Percentiles rank a stretch among this genome's conserved stretches.
phyloP scores from a whole-genome alignment of 2,113 vertebrate genomes.

The Rhinichthys klamathensis region DNA sequence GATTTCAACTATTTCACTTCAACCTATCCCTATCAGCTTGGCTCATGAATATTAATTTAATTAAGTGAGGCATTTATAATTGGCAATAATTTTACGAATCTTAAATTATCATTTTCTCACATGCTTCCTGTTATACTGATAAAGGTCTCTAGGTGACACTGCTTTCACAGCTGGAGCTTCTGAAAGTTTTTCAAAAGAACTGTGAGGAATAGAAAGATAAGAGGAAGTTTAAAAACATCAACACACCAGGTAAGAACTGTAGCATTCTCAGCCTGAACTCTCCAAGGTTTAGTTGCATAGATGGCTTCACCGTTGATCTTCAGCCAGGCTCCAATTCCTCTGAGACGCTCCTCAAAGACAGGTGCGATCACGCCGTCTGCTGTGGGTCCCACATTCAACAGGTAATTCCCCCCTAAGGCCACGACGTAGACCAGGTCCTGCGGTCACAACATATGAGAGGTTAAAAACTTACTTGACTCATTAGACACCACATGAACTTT shows the following conservation, averaged over 20 bases:
- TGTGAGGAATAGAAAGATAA: not conserved
- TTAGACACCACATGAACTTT: not conserved
- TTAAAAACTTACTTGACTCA: not conserved
- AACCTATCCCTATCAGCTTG: too few species aligned
- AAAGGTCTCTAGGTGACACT: not conserved
- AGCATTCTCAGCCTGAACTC: constrained; percentile 83
- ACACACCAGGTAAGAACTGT: constrained; percentile 78
- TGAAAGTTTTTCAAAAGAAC: not conserved
- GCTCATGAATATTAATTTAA: too few species aligned
- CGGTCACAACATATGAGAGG: not conserved
- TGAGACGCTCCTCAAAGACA: constrained; percentile 90
- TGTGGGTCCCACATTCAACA: constrained; percentile 92
- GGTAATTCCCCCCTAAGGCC: constrained; percentile 92
- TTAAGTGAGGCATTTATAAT: not conserved
- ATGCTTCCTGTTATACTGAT: not conserved
- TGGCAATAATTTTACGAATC: not conserved
- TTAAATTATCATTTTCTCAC: not conserved
- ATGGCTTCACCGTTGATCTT: constrained; percentile 88
- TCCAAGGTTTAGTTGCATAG: constrained; percentile 88
- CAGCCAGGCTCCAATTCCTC: constrained; percentile 88
- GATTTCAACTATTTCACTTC: too few species aligned
- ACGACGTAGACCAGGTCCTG: constrained; percentile 90
- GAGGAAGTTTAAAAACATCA: not conserved
- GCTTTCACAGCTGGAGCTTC: not conserved
- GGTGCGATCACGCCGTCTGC: constrained; percentile 86